Base-by-base conservation (phyloP, 1,140 invertebrate species). In the Phortica variegata region DNA sequence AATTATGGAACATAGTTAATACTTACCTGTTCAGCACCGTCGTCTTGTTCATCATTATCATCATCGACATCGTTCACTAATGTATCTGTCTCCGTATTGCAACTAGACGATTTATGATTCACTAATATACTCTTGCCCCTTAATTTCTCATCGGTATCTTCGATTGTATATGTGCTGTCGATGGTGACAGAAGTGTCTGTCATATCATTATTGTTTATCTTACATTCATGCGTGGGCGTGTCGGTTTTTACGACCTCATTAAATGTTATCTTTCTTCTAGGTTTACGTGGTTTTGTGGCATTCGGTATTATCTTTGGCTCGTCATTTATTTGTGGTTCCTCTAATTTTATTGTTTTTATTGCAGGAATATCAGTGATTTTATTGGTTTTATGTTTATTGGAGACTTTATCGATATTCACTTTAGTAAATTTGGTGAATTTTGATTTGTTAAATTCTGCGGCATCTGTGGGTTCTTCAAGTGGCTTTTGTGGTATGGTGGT, bases 341-440 rank as follows among this genome's bases (percentile, higher is more conserved):
- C 5, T 15, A 4, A 15, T 38, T 45, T 51, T 48, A 42, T 48
- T 52, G n/a, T n/a, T n/a, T n/a, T n/a, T n/a, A n/a, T n/a, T n/a
- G n/a, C n/a, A n/a, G n/a, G n/a, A 38, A 63, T 47, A 58, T 66
- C 60, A 41, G 56, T 45, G 49, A 66, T 63, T 49, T 63, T 66
- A 52, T 66, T 66, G 31, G 63, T 55, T 51, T 68, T 68, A 40
- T 50, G 43, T 49, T 51, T 66, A 54, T 56, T 57, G 46, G 37
- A 45, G 17, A 34, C 32, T 33, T 43, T 45, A 57, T 61, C 60
- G 29, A 34, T 47, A n/a, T 49, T 66, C 37, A 40, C 18, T 33
- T 58, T 49, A 15, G 31, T 49, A 19, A 33, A 39, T 38, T 21
- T 42, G 33, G 45, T 12, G 26, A 49, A 42, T 23, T 46, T 57